Percentiles rank a stretch among this genome's conserved stretches.
Evolutionary conservation across 2,797 vertebrate genomes (phyloP).

Genomic region (Dallia pectoralis): DNA sequence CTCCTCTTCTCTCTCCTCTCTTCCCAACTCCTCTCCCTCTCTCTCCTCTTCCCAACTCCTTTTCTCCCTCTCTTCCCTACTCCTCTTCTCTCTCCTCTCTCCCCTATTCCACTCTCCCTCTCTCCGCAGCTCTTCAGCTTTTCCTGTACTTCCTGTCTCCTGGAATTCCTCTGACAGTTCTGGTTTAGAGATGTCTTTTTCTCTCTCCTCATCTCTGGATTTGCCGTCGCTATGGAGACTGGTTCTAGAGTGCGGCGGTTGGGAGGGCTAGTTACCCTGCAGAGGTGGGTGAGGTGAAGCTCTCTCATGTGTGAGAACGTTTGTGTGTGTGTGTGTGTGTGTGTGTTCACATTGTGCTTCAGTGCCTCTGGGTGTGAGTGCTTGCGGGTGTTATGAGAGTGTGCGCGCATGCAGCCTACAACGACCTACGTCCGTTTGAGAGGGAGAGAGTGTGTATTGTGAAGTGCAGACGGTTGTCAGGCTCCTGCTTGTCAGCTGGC

Average conservation of each 20-base stretch:
- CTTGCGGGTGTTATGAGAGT: background rate
- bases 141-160: background rate
- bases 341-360: background rate
- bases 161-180: conserved; percentile 8
- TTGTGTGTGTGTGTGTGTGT: conserved; percentile 13
- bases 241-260: background rate
- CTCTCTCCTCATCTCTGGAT: background rate
- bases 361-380: background rate
- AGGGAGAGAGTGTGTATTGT: background rate
- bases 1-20: background rate
- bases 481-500: background rate
- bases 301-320: conserved; percentile 4
- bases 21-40: background rate
- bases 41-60: too few species aligned
- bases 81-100: background rate
- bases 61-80: too few species aligned
- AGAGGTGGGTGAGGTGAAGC: conserved; percentile 11
- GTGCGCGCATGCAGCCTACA: background rate
- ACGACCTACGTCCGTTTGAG: background rate
- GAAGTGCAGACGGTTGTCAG: background rate
- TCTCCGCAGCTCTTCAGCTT: background rate
- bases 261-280: conserved; percentile 16
- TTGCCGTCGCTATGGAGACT: conserved; percentile 11
- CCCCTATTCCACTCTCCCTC: background rate
- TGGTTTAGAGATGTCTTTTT: background rate